Conservation (phyloP, 2,113 vertebrate genomes). For the Oophaga pumilio region DNA sequence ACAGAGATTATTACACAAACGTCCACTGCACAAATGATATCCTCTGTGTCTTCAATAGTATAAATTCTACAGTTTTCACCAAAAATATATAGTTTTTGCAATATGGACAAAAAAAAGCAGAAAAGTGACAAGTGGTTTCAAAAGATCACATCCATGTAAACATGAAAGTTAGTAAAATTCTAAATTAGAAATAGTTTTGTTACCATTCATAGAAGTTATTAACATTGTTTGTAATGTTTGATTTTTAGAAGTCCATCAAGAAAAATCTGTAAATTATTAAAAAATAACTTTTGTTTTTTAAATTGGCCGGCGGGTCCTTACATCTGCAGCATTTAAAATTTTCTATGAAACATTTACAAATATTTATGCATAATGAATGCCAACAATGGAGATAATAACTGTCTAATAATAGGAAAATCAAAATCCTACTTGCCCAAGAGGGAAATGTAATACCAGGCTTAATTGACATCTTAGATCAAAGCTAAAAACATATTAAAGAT, state of each 20-base stretch:
- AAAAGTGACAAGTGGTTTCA: neutral
- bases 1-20: neutral
- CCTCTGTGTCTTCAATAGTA: too few relatives aligned
- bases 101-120: neutral
- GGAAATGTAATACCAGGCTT: conserved; percentile 35
- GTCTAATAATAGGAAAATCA: conserved; percentile 36
- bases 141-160: neutral
- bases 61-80: too few relatives aligned
- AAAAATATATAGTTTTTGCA: neutral
- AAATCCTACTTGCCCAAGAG: conserved; percentile 39
- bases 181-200: neutral
- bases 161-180: neutral
- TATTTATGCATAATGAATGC: conserved; percentile 47
- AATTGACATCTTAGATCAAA: conserved; percentile 51
- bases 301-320: conserved; percentile 11
- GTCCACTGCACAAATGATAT: too few relatives aligned
- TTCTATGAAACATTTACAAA: conserved; percentile 54
- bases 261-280: conserved; percentile 1
- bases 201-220: neutral
- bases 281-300: neutral
- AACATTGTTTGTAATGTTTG: neutral
- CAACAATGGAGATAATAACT: conserved; percentile 30
- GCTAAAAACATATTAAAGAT: conserved; percentile 30
- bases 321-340: conserved; percentile 33
- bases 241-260: conserved; percentile 1